These are phyloP conservation scores for Trilocha varians DNA, from an alignment of 2,888 invertebrate genomes.

Conservation along the genomic window DNA sequence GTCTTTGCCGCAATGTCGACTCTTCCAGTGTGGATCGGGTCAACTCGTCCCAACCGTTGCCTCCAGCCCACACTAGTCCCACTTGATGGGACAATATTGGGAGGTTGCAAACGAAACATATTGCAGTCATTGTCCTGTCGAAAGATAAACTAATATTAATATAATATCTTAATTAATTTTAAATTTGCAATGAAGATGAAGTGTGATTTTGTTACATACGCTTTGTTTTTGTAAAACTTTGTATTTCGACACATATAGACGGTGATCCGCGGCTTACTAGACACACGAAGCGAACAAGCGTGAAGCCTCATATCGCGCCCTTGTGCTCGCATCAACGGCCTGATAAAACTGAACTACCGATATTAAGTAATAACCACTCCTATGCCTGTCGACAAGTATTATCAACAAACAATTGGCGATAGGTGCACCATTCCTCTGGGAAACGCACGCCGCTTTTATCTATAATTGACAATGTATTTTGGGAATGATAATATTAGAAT, in stretches of 20 bases:
- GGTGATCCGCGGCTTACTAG: slow-evolving; percentile 24
- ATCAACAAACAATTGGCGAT: slow-evolving; percentile 49
- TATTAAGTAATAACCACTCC: slow-evolving; percentile 66
- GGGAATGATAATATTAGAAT: neutral
- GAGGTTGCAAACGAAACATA: slow-evolving; percentile 97
- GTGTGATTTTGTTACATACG: slow-evolving; percentile 32
- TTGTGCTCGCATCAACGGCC: slow-evolving; percentile 55
- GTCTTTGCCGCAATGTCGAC: slow-evolving; percentile 85
- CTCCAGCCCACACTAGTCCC: slow-evolving; percentile 93
- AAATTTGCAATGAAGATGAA: neutral
- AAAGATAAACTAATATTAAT: slow-evolving; percentile 27
- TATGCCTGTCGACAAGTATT: slow-evolving; percentile 48
- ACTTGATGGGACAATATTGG: slow-evolving; percentile 96
- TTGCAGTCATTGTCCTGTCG: slow-evolving; percentile 91
- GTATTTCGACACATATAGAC: slow-evolving; percentile 44
- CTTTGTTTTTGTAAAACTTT: slow-evolving; percentile 59
- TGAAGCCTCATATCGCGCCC: slow-evolving; percentile 50
- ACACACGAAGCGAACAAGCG: slow-evolving; percentile 36
- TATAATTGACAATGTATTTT: neutral
- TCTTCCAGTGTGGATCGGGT: slow-evolving; percentile 89
- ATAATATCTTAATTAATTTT: neutral
- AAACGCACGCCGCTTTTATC: slow-evolving; percentile 5
- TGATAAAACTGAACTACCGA: slow-evolving; percentile 57
- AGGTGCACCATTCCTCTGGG: slow-evolving; percentile 21
- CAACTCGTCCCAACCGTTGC: slow-evolving; percentile 95